A percentile compares a stretch with the other conserved stretches of the same genome.
Evolutionary conservation across 2,888 invertebrate genomes (phyloP).

Genomic region (Keiferia lycopersicella): DNA sequence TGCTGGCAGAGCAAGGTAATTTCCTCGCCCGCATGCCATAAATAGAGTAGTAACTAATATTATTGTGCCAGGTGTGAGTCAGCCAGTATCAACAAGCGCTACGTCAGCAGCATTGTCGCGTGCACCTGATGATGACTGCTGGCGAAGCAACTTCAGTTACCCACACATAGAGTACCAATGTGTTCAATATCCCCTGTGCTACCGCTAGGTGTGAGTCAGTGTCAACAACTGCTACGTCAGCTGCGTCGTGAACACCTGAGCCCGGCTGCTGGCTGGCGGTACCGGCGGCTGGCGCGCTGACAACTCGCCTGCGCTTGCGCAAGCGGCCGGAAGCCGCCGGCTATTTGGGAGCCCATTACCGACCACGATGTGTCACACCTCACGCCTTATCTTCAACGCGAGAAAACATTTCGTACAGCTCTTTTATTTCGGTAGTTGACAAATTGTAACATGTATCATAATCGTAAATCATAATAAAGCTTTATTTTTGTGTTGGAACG

Average conservation of each 20-base stretch:
- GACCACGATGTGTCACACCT: slow-evolving; percentile 5
- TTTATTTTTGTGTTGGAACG: not conserved
- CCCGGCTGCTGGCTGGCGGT: not conserved
- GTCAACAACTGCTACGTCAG: not conserved
- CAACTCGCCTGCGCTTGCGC: not conserved
- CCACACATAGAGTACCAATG: not conserved
- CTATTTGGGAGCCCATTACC: slow-evolving; percentile 14
- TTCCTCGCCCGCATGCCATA: not conserved
- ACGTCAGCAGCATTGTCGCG: too few species aligned
- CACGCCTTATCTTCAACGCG: not conserved
- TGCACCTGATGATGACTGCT: too few species aligned
- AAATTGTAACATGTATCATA: not conserved
- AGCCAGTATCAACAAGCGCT: too few species aligned
- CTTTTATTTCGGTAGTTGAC: not conserved
- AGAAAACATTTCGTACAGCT: not conserved
- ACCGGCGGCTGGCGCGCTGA: slow-evolving; percentile 2
- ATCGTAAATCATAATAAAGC: slow-evolving; percentile 9
- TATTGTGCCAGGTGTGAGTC: too few species aligned
- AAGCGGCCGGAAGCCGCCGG: slow-evolving; percentile 4
- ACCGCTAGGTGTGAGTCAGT: not conserved
- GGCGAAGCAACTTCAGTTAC: too few species aligned
- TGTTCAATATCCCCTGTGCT: not conserved
- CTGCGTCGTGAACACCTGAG: not conserved
- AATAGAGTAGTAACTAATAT: not conserved
- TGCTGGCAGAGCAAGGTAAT: too few species aligned